Evolutionary conservation across 2,797 vertebrate genomes (phyloP).

Genomic region (Anabas testudineus): DNA sequence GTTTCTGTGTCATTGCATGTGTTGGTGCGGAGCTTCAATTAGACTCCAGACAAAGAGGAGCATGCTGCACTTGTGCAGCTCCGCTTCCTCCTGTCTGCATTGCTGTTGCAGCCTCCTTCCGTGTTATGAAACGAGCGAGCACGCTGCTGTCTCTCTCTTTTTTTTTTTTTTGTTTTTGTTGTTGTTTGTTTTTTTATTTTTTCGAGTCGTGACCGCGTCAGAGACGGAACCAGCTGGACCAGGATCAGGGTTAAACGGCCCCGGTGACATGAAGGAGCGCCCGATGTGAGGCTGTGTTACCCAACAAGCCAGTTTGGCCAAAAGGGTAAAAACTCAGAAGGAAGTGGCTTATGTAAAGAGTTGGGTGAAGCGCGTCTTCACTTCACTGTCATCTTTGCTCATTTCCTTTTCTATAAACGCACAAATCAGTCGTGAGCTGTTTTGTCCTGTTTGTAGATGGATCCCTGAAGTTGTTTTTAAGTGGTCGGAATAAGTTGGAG

Average conservation of each 20-base stretch:
- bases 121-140: constrained; percentile 63
- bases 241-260: constrained; percentile 21
- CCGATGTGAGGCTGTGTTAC: constrained; percentile 29
- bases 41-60: constrained; percentile 66
- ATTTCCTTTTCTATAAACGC: background rate
- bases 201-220: constrained; percentile 13
- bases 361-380: constrained; percentile 30
- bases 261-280: background rate
- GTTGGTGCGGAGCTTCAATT: constrained; percentile 44
- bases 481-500: background rate
- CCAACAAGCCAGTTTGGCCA: constrained; percentile 31
- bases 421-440: background rate
- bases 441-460: background rate
- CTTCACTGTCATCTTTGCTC: constrained; percentile 5
- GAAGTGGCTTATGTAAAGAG: constrained; percentile 47
- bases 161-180: background rate
- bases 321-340: constrained; percentile 21
- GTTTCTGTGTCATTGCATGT: constrained; percentile 10
- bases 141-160: constrained; percentile 25
- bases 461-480: background rate
- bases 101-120: constrained; percentile 50
- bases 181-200: too few species aligned
- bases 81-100: constrained; percentile 50
- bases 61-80: constrained; percentile 45
- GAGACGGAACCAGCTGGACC: constrained; percentile 12